Conservation (phyloP, 2,113 vertebrate genomes). For the Willisornis vidua region DNA sequence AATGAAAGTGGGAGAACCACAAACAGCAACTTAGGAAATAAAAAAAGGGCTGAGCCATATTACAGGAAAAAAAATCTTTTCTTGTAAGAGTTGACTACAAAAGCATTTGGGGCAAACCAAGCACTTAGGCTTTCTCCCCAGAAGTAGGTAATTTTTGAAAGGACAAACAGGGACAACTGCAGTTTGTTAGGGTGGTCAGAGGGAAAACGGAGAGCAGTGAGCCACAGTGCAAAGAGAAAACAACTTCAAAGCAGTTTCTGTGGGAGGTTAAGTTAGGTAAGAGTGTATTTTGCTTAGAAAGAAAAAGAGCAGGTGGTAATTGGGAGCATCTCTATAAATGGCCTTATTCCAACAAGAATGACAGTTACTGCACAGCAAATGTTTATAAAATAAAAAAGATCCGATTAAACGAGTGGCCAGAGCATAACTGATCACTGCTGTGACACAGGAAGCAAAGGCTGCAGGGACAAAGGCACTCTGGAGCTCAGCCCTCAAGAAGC, state of each 20-base stretch:
- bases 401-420: conserved; percentile 2
- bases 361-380: conserved; percentile 15
- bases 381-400: conserved; percentile 38
- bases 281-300: conserved; percentile 39
- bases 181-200: not conserved
- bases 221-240: not conserved
- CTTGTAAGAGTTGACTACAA: not conserved
- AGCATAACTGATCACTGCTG: not conserved
- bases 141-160: not conserved
- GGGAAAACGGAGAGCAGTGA: not conserved
- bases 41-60: not conserved
- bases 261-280: conserved; percentile 57
- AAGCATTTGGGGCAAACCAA: not conserved
- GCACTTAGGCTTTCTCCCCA: not conserved
- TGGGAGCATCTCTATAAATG: conserved; percentile 57
- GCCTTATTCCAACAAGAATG: conserved; percentile 44
- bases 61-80: not conserved
- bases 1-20: not conserved
- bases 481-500: not conserved
- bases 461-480: not conserved
- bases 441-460: conserved; percentile 10
- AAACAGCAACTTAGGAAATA: not conserved
- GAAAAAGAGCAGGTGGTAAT: conserved; percentile 61
- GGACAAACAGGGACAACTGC: not conserved
- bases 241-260: conserved; percentile 25